Conservation (phyloP, 2,888 invertebrate species). For the Tholera decimalis region DNA sequence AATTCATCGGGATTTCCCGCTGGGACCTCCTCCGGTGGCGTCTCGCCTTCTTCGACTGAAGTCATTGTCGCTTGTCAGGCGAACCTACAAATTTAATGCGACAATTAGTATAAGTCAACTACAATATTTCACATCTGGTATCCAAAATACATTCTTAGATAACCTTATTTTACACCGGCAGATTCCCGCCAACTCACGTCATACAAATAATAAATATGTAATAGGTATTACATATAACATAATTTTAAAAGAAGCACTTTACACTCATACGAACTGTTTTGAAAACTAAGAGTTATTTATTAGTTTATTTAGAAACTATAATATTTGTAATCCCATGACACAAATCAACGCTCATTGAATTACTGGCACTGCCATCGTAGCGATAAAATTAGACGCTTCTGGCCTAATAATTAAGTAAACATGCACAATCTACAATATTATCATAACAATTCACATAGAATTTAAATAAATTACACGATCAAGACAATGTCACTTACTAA, state of each 20-base stretch:
- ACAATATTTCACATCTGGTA: conserved; percentile 1
- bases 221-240: background rate
- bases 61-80: conserved; percentile 75
- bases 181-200: conserved; percentile 78
- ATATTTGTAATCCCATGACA: conserved; percentile 52
- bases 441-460: conserved; percentile 19
- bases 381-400: conserved; percentile 65
- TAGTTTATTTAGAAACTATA: conserved; percentile 5
- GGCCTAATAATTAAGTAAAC: conserved; percentile 36
- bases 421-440: conserved; percentile 12
- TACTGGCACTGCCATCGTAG: conserved; percentile 63
- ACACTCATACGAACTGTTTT: background rate
- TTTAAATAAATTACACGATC: conserved; percentile 39
- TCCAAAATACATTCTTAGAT: conserved; percentile 34
- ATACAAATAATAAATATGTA: conserved; percentile 23
- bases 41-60: conserved; percentile 84
- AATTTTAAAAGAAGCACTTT: background rate
- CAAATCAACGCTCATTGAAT: conserved; percentile 71
- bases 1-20: conserved; percentile 92
- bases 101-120: background rate
- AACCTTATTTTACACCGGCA: conserved; percentile 65
- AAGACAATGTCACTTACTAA: conserved; percentile 83
- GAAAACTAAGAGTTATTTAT: background rate
- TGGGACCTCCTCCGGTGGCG: conserved; percentile 80
- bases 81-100: conserved; percentile 32